These are phyloP conservation scores for Zaprionus obscuricornis DNA, from an alignment of 2,888 invertebrate species.

Conservation along the genomic window DNA sequence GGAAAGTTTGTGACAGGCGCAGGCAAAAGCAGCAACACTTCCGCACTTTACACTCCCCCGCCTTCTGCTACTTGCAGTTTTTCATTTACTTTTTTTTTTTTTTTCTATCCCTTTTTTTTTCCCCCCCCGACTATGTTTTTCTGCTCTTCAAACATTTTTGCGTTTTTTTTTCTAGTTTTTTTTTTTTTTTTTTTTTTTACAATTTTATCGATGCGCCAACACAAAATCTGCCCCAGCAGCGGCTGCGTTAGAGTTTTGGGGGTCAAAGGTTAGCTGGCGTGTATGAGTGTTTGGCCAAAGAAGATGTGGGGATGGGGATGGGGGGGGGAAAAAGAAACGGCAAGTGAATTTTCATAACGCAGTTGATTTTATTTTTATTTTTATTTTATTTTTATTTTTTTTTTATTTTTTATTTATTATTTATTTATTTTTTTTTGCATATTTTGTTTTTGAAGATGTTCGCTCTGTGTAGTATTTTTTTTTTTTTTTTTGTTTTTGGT, in stretches of 20 bases:
- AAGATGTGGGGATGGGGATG: background rate
- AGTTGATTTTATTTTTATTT: constrained; percentile 42
- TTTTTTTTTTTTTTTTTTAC: background rate
- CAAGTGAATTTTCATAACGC: constrained; percentile 41
- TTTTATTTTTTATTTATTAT: too few relatives aligned
- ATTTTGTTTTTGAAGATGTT: too few relatives aligned
- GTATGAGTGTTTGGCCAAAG: too few relatives aligned
- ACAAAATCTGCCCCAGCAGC: constrained; percentile 18
- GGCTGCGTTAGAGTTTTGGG: too few relatives aligned
- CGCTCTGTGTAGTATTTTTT: too few relatives aligned
- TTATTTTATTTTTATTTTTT: constrained; percentile 6
- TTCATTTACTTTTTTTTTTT: constrained; percentile 1
- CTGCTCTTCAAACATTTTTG: constrained; percentile 24
- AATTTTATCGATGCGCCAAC: constrained; percentile 46
- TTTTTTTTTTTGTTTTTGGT: constrained; percentile 7
- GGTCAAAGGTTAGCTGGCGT: too few relatives aligned
- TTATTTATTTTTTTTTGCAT: too few relatives aligned
- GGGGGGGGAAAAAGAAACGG: background rate
- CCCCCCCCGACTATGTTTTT: too few relatives aligned
- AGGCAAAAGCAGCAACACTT: constrained; percentile 9
- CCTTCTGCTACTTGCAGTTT: background rate
- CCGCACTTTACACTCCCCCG: background rate
- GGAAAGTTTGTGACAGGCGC: constrained; percentile 40
- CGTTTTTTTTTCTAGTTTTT: constrained; percentile 12
- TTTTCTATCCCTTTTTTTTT: background rate